phyloP scores from a whole-genome alignment of 2,113 vertebrate genomes.

The Ageneiosus marmoratus region DNA sequence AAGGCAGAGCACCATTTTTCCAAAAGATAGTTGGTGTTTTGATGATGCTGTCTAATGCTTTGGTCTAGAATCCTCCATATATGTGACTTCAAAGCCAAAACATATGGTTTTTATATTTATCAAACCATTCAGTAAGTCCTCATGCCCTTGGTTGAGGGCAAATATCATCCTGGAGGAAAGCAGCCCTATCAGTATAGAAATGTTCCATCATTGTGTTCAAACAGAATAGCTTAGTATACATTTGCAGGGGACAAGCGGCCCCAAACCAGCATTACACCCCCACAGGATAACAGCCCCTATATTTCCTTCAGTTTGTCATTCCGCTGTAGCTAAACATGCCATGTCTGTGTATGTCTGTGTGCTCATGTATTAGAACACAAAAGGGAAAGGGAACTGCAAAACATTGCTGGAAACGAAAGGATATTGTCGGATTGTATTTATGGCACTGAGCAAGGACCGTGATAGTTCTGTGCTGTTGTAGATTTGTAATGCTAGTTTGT shows the following conservation, averaged over 20 bases:
- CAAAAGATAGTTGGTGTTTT: neutral
- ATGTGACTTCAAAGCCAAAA: neutral
- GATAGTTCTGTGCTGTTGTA: neutral
- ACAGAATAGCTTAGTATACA: neutral
- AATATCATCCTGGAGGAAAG: neutral
- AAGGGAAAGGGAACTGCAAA: constrained; percentile 5
- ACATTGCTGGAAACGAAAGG: constrained; percentile 5
- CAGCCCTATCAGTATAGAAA: neutral
- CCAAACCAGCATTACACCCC: too few relatives aligned
- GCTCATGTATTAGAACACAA: constrained; percentile 35
- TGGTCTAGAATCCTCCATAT: neutral
- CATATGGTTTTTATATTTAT: neutral
- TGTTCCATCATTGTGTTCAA: neutral
- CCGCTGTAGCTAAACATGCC: neutral
- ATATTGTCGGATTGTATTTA: neutral
- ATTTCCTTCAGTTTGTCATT: neutral
- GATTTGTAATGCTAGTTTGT: constrained; percentile 15
- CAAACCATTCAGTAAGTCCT: neutral
- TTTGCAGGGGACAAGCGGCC: neutral
- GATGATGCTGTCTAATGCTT: neutral
- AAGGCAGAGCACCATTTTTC: neutral
- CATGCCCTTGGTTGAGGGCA: neutral
- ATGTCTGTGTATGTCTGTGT: constrained; percentile 42
- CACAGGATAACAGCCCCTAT: neutral
- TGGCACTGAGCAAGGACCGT: neutral